phyloP scores from a whole-genome alignment of 2,113 vertebrate species.

The Myotis yumanensis region DNA sequence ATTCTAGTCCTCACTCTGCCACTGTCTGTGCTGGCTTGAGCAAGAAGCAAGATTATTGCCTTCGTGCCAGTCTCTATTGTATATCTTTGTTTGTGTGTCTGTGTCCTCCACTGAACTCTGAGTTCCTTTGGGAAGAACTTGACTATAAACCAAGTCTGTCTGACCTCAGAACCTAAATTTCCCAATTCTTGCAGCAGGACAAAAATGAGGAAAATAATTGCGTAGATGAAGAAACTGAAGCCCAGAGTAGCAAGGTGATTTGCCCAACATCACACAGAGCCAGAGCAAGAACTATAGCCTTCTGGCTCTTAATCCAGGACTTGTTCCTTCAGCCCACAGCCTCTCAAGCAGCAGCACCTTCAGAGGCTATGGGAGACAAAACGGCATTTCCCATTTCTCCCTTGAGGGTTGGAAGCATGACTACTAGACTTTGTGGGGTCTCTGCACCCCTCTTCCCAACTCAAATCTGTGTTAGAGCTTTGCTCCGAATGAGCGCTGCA shows the following conservation, averaged over 20 bases:
- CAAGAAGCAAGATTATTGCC: neutral
- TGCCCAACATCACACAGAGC: neutral
- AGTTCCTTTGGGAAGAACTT: constrained; percentile 48
- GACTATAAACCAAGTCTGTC: constrained; percentile 59
- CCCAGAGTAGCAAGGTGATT: constrained; percentile 7
- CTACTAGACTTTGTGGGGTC: neutral
- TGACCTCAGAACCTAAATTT: constrained; percentile 67
- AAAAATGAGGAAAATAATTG: constrained; percentile 57
- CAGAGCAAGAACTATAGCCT: neutral
- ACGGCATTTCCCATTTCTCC: neutral
- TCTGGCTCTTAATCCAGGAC: neutral
- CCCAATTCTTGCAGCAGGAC: constrained; percentile 52
- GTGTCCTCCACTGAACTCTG: constrained; percentile 42
- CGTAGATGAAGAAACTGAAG: constrained; percentile 38
- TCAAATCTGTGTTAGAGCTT: neutral
- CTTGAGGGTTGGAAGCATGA: neutral
- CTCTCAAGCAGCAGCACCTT: neutral
- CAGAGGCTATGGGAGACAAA: neutral
- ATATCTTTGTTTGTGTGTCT: constrained; percentile 19
- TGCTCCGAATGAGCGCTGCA: neutral
- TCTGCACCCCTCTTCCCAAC: neutral
- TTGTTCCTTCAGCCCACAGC: neutral
- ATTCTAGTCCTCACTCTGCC: neutral
- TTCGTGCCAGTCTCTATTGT: neutral
- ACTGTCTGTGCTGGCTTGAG: neutral